These are phyloP conservation scores for Hemiprocne comata DNA, from an alignment of 2,113 vertebrate genomes.

Conservation along the genomic window DNA sequence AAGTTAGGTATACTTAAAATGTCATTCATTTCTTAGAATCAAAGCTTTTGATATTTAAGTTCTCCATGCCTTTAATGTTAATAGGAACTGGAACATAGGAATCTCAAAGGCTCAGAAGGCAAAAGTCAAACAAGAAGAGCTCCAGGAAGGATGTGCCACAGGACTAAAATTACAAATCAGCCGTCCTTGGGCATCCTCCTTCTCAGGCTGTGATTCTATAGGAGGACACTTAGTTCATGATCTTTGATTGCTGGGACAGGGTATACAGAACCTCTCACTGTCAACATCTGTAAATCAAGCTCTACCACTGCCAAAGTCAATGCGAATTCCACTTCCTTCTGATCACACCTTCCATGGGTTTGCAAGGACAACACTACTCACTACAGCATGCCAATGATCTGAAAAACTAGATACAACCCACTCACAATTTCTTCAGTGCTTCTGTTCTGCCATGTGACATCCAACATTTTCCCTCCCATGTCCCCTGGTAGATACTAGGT, in stretches of 20 bases:
- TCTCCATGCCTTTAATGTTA: not conserved
- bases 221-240: not conserved
- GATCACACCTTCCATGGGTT: not conserved
- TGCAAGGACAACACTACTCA: not conserved
- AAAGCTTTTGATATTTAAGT: not conserved
- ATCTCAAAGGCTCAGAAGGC: not conserved
- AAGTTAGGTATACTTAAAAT: not conserved
- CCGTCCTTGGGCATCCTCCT: not conserved
- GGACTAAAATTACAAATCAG: not conserved
- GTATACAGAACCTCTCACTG: not conserved
- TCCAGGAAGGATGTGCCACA: not conserved
- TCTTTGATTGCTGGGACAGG: fast-evolving
- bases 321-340: not conserved
- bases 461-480: not conserved
- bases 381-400: not conserved
- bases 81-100: not conserved
- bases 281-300: not conserved
- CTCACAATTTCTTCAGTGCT: not conserved
- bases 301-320: not conserved
- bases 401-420: not conserved
- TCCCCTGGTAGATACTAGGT: not conserved
- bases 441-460: not conserved
- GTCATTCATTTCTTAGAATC: not conserved
- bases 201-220: not conserved
- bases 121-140: not conserved